phyloP scores from a whole-genome alignment of 1,140 invertebrate genomes.

The Camponotus pennsylvanicus region DNA sequence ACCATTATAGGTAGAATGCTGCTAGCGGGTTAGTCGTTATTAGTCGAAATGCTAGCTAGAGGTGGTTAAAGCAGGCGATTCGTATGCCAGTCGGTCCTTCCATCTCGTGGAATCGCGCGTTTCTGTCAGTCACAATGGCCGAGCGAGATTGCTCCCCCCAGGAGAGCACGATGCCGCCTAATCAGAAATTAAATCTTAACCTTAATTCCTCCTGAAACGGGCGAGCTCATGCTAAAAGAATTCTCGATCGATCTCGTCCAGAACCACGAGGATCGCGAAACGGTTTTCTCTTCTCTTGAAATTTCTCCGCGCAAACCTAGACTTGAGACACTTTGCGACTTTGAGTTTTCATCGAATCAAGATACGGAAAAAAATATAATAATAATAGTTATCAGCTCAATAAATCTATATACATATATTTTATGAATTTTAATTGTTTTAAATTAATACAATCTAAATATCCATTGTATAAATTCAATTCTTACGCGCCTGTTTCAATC shows the following conservation, averaged over 20 bases:
- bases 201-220: conserved; percentile 80
- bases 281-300: conserved; percentile 31
- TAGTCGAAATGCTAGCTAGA: conserved; percentile 79
- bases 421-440: neutral
- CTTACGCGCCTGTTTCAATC: neutral
- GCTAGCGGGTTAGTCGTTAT: conserved; percentile 74
- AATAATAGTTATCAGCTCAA: conserved; percentile 18
- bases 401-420: conserved; percentile 25
- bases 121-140: conserved; percentile 86
- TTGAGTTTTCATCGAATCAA: conserved; percentile 26
- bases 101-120: conserved; percentile 83
- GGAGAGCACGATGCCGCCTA: conserved; percentile 79
- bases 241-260: conserved; percentile 70
- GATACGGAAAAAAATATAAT: conserved; percentile 30
- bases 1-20: conserved; percentile 64
- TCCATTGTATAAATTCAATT: neutral
- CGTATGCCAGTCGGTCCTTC: conserved; percentile 85
- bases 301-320: conserved; percentile 53
- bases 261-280: conserved; percentile 1
- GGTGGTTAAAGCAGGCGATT: conserved; percentile 83
- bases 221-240: conserved; percentile 69
- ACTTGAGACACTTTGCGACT: conserved; percentile 44
- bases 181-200: conserved; percentile 86
- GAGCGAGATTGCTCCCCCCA: conserved; percentile 79
- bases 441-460: neutral